Percentiles rank a stretch among this genome's conserved stretches.
These are phyloP conservation scores for Meloidogyne chitwoodi DNA, from an alignment of 1,140 invertebrate species.

Conservation along the genomic window DNA sequence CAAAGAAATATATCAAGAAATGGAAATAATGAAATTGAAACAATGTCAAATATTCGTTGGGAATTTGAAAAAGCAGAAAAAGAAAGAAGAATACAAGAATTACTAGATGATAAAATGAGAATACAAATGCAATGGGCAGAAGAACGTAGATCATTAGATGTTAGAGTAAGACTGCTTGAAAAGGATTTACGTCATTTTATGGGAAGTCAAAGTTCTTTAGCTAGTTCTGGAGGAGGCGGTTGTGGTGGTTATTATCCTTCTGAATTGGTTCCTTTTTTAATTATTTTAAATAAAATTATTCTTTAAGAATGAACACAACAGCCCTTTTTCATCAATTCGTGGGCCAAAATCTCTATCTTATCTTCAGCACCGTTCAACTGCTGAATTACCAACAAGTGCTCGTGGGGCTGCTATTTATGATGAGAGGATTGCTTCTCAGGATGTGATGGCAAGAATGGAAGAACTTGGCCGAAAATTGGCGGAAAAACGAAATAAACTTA, in stretches of 20 bases:
- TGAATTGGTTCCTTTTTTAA: not conserved
- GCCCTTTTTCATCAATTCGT: slow-evolving; percentile 9
- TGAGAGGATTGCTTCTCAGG: not conserved
- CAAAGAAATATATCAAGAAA: not conserved
- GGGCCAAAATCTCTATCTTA: not conserved
- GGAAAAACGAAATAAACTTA: slow-evolving; percentile 20
- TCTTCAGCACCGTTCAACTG: slow-evolving; percentile 17
- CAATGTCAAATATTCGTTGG: slow-evolving; percentile 8
- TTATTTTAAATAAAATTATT: not conserved
- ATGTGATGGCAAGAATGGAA: slow-evolving; percentile 28
- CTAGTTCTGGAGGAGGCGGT: not conserved
- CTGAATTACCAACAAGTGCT: slow-evolving; percentile 35
- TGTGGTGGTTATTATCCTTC: not conserved
- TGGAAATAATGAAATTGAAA: slow-evolving; percentile 13
- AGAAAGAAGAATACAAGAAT: slow-evolving; percentile 32
- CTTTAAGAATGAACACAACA: not conserved
- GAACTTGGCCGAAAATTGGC: slow-evolving; percentile 29
- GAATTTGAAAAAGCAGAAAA: slow-evolving; percentile 37
- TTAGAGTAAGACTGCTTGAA: slow-evolving; percentile 31
- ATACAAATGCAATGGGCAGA: slow-evolving; percentile 40
- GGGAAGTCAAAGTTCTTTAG: slow-evolving; percentile 23
- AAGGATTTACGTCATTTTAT: slow-evolving; percentile 27
- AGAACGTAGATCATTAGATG: slow-evolving; percentile 31
- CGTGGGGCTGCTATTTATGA: slow-evolving; percentile 28
- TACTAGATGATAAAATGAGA: slow-evolving; percentile 34